Conservation (phyloP, 37 sponge, comb jelly and placozoan species). For the Eunapius fragilis region DNA sequence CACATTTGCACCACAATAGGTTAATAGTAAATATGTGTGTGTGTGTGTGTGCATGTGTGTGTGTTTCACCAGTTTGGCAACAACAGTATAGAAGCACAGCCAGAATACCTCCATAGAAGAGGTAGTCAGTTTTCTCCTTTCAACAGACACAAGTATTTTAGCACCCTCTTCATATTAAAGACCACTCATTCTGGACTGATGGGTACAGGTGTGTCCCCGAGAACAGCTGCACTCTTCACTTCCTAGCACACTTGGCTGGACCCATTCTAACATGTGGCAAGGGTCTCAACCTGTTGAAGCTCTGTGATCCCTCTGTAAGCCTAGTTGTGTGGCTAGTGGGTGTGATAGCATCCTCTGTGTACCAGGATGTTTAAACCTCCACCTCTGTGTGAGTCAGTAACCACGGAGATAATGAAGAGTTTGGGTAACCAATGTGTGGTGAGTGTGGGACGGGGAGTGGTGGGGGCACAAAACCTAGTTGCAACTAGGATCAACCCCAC, state of each 20-base stretch:
- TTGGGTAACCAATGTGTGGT: slow-evolving; percentile 19
- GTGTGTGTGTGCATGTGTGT: too few relatives aligned
- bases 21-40: too few relatives aligned
- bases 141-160: not conserved
- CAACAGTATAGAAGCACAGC: slow-evolving; percentile 27
- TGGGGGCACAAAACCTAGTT: too few relatives aligned
- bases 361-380: slow-evolving; percentile 17
- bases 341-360: not conserved
- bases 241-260: slow-evolving; percentile 12
- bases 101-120: slow-evolving; percentile 19
- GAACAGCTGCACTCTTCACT: slow-evolving; percentile 19
- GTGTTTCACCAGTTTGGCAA: too few relatives aligned
- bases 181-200: slow-evolving; percentile 66
- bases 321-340: not conserved
- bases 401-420: slow-evolving; percentile 3
- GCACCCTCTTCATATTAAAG: slow-evolving; percentile 3
- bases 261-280: slow-evolving; percentile 69
- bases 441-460: not conserved
- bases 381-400: not conserved
- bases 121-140: slow-evolving; percentile 14
- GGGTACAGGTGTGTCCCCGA: slow-evolving; percentile 36
- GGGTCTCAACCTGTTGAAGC: slow-evolving; percentile 64
- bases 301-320: slow-evolving; percentile 51
- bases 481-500: too few relatives aligned
- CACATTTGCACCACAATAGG: not conserved